Conservation (phyloP, 2,113 vertebrate species). For the Takifugu flavidus region DNA sequence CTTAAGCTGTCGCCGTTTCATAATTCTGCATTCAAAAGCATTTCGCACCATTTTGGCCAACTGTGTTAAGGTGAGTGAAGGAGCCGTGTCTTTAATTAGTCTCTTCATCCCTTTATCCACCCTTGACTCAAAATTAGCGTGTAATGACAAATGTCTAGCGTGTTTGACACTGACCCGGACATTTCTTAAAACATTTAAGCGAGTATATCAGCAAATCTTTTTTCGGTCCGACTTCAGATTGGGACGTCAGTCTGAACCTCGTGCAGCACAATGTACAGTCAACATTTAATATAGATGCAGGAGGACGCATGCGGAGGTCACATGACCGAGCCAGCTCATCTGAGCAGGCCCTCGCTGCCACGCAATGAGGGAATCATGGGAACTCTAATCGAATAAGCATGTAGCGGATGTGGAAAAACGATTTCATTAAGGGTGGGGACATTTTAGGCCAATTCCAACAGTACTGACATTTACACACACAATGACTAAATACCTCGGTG, state of each 20-base stretch:
- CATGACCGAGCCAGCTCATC: slow-evolving; percentile 23
- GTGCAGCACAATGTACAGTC: too few species aligned
- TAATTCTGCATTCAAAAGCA: neutral
- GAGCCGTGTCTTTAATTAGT: too few species aligned
- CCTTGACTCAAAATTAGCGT: too few species aligned
- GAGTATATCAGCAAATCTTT: too few species aligned
- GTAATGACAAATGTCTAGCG: too few species aligned
- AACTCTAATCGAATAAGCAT: slow-evolving; percentile 58
- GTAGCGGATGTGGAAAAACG: slow-evolving; percentile 48
- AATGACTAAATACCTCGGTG: slow-evolving; percentile 56
- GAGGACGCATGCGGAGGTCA: neutral
- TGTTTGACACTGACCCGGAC: too few species aligned
- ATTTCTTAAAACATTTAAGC: too few species aligned
- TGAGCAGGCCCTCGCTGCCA: slow-evolving; percentile 4
- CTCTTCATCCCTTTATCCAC: neutral
- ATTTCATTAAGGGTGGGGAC: slow-evolving; percentile 40
- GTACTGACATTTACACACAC: slow-evolving; percentile 57
- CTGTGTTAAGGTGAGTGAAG: neutral
- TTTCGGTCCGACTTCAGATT: too few species aligned
- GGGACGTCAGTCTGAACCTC: too few species aligned
- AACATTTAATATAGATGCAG: neutral
- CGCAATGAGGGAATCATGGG: slow-evolving; percentile 40
- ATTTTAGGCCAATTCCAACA: slow-evolving; percentile 28
- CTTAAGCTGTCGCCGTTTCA: neutral
- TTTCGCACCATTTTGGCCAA: neutral